Percentiles rank a stretch among this genome's conserved stretches.
These are phyloP conservation scores for Monopis laevigella DNA, from an alignment of 2,888 invertebrate genomes.

Conservation along the genomic window DNA sequence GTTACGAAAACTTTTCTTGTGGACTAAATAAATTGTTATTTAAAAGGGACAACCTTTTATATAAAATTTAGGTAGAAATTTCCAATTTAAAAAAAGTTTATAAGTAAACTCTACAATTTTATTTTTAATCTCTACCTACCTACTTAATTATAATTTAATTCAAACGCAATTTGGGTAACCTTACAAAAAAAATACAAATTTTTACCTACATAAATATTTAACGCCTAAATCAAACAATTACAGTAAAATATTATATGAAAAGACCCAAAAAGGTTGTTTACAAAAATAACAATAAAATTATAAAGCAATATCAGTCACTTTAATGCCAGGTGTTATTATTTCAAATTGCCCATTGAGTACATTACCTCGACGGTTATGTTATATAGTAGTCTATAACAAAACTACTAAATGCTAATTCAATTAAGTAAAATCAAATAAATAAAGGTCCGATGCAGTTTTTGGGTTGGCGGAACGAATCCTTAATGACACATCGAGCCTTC, in stretches of 20 bases:
- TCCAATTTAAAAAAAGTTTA: too few relatives aligned
- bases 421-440: constrained; percentile 61
- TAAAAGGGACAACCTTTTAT: too few relatives aligned
- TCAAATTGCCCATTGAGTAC: constrained; percentile 47
- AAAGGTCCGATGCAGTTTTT: constrained; percentile 38
- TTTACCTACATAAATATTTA: too few relatives aligned
- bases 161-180: too few relatives aligned
- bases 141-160: too few relatives aligned
- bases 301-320: constrained; percentile 43
- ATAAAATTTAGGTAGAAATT: too few relatives aligned
- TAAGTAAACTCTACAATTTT: too few relatives aligned
- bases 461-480: constrained; percentile 54
- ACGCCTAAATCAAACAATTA: not conserved
- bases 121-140: too few relatives aligned
- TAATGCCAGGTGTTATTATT: constrained; percentile 54
- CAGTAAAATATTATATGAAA: not conserved
- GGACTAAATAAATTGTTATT: too few relatives aligned
- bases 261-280: not conserved
- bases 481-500: constrained; percentile 63
- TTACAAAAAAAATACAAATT: too few relatives aligned
- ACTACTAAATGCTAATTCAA: constrained; percentile 60
- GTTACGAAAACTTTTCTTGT: not conserved
- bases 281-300: constrained; percentile 21
- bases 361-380: constrained; percentile 50
- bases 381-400: constrained; percentile 55